A percentile compares a stretch with the other conserved stretches of the same genome.
Conservation (phyloP, 92 coral and sea anemone genomes). For the Palythoa grandiflora region DNA sequence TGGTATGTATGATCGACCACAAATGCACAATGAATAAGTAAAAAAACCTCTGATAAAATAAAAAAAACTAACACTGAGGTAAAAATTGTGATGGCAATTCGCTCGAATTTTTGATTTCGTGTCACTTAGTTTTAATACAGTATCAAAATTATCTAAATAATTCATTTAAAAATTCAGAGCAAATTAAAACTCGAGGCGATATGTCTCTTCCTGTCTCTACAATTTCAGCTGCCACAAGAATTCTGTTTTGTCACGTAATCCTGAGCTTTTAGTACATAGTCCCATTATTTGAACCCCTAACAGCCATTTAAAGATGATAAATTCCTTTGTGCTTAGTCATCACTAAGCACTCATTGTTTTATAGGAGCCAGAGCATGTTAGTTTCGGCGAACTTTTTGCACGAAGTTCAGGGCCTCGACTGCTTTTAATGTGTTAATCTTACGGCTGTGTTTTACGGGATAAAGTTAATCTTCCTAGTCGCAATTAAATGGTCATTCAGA, state of each 20-base stretch:
- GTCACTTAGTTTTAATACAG: background rate
- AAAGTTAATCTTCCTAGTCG: no score
- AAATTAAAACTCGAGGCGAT: conserved; percentile 22
- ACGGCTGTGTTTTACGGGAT: no score
- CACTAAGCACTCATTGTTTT: background rate
- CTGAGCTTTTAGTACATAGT: no score
- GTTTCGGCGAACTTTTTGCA: no score
- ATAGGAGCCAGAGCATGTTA: no score
- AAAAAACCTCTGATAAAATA: no score
- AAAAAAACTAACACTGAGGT: no score
- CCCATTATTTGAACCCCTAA: background rate
- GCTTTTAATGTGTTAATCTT: no score
- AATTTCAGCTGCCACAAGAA: background rate
- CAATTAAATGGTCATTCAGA: no score
- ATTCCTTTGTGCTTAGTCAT: background rate
- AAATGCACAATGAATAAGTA: background rate
- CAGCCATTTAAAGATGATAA: background rate
- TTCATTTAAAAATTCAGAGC: background rate
- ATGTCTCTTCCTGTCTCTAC: conserved; percentile 8
- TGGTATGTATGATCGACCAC: no score
- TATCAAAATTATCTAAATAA: background rate
- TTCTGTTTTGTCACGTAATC: background rate
- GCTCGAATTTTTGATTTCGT: background rate
- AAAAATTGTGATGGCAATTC: background rate
- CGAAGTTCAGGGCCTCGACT: no score